These are phyloP conservation scores for Spatulosminthurus flaviceps DNA, from an alignment of 2,888 invertebrate species.

Conservation along the genomic window DNA sequence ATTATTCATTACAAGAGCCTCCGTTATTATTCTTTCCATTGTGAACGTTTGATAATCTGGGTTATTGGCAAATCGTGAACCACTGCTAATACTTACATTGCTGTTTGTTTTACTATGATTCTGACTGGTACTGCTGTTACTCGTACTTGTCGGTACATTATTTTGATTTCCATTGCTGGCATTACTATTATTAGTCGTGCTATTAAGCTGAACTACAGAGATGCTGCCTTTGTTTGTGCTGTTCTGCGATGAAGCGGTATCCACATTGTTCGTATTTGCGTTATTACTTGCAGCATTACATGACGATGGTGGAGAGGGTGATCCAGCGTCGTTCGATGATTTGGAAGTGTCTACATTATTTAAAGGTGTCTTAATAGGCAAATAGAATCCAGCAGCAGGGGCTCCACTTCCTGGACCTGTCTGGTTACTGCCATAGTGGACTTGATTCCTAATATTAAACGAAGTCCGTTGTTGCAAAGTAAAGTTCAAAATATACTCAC, in stretches of 20 bases:
- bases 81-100: slow-evolving; percentile 36
- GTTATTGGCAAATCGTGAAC: slow-evolving; percentile 31
- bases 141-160: slow-evolving; percentile 2
- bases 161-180: slow-evolving; percentile 10
- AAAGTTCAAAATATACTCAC: too few relatives aligned
- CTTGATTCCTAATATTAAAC: slow-evolving; percentile 44
- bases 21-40: slow-evolving; percentile 63
- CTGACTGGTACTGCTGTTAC: slow-evolving; percentile 14
- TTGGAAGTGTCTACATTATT: slow-evolving; percentile 20
- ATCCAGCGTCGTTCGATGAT: slow-evolving; percentile 27
- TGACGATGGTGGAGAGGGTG: slow-evolving; percentile 31
- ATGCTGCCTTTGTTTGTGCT: slow-evolving; percentile 33
- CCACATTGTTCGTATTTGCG: slow-evolving; percentile 19
- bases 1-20: slow-evolving; percentile 62
- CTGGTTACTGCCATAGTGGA: slow-evolving; percentile 44
- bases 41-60: slow-evolving; percentile 61
- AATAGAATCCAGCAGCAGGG: slow-evolving; percentile 44
- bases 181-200: slow-evolving; percentile 21
- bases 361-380: slow-evolving; percentile 42
- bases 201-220: slow-evolving; percentile 27
- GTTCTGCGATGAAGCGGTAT: slow-evolving; percentile 24
- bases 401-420: slow-evolving; percentile 35
- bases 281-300: not conserved
- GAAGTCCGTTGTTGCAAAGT: slow-evolving; percentile 1
- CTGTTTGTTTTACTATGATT: slow-evolving; percentile 36